Evolutionary conservation across 1,140 invertebrate species (phyloP).

Genomic region (Choristoneura fumiferana): DNA sequence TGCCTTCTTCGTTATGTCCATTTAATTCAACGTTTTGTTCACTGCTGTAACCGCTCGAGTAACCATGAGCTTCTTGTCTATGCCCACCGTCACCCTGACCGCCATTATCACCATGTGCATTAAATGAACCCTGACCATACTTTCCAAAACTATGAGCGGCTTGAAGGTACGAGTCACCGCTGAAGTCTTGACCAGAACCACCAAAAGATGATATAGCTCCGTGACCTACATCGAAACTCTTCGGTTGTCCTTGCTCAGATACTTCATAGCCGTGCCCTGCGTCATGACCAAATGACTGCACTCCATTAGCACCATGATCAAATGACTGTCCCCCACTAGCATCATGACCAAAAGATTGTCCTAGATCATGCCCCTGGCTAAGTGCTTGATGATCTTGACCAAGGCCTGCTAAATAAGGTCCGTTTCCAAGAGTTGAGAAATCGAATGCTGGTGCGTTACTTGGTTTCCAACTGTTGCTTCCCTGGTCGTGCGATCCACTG

Average conservation of each 20-base stretch:
- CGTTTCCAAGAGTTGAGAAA: conserved; percentile 18
- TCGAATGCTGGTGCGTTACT: not conserved
- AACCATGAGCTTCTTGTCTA: conserved; percentile 19
- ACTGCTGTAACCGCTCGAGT: conserved; percentile 27
- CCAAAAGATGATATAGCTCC: conserved; percentile 6
- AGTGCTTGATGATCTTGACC: not conserved
- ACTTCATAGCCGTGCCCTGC: not conserved
- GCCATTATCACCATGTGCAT: conserved; percentile 39
- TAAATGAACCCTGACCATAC: conserved; percentile 35
- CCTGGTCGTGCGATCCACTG: not conserved
- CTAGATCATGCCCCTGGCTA: conserved; percentile 9
- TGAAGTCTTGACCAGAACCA: conserved; percentile 5
- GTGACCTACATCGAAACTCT: conserved; percentile 24
- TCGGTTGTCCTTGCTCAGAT: conserved; percentile 9
- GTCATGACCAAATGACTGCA: not conserved
- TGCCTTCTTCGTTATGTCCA: not conserved
- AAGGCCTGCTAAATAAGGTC: conserved; percentile 20
- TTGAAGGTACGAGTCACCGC: conserved; percentile 64
- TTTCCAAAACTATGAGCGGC: conserved; percentile 54
- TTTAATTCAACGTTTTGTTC: conserved; percentile 23
- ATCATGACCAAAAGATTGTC: conserved; percentile 4
- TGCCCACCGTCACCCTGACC: conserved; percentile 34
- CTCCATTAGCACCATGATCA: not conserved
- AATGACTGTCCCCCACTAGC: conserved; percentile 3
- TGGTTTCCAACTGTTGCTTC: not conserved